phyloP scores from a whole-genome alignment of 2,888 invertebrate genomes.

The Hirtodrosophila trivittata region DNA sequence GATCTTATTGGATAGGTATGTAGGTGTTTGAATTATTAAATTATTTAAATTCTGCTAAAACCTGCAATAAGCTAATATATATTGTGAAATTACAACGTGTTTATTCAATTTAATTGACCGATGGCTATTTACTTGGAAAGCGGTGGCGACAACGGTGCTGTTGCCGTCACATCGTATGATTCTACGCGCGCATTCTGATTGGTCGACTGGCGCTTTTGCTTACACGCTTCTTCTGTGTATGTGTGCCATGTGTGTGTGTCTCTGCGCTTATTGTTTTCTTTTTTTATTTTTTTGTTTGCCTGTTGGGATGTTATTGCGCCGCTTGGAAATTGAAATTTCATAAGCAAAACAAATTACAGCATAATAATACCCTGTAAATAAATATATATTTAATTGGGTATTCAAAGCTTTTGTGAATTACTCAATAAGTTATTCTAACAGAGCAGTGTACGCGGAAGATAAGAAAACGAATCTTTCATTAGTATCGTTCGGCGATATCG shows the following conservation, averaged over 20 bases:
- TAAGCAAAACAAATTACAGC: constrained; percentile 64
- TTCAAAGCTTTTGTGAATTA: too few species aligned
- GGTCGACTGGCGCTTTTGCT: constrained; percentile 61
- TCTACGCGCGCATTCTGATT: constrained; percentile 79
- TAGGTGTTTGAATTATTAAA: constrained; percentile 11
- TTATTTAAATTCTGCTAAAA: too few species aligned
- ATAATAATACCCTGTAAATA: constrained; percentile 18
- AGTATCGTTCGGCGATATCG: too few species aligned
- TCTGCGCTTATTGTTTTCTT: constrained; percentile 33
- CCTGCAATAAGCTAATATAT: too few species aligned
- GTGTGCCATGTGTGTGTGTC: constrained; percentile 3
- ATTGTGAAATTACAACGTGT: not conserved
- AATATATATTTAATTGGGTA: too few species aligned
- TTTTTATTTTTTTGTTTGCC: constrained; percentile 24
- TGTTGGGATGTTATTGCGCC: constrained; percentile 58
- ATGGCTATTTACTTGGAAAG: constrained; percentile 23
- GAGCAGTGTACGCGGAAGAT: too few species aligned
- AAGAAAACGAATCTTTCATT: too few species aligned
- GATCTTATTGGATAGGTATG: constrained; percentile 30
- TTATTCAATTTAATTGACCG: constrained; percentile 8
- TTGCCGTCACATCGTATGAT: constrained; percentile 83
- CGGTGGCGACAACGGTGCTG: constrained; percentile 22
- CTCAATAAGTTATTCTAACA: too few species aligned
- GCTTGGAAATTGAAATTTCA: constrained; percentile 56
- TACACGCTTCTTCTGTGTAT: constrained; percentile 39